These are phyloP conservation scores for Camponotus pennsylvanicus DNA, from an alignment of 1,140 invertebrate species.

Conservation along the genomic window DNA sequence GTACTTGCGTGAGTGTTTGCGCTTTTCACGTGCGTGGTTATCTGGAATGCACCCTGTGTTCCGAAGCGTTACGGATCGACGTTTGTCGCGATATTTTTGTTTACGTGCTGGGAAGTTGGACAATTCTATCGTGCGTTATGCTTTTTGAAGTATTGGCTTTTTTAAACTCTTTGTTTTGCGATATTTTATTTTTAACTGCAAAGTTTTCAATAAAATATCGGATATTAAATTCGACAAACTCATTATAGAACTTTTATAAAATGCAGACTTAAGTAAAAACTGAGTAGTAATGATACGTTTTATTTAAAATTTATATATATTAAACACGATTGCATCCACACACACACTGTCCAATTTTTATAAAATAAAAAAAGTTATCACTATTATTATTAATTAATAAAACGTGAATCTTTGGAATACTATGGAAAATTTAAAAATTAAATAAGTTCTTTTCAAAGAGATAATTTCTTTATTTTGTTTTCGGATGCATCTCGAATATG, in stretches of 20 bases:
- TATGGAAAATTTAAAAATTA: background rate
- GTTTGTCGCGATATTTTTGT: slow-evolving; percentile 61
- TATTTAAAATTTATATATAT: background rate
- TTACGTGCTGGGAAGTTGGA: slow-evolving; percentile 39
- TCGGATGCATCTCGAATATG: background rate
- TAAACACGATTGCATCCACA: background rate
- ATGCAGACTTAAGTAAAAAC: background rate
- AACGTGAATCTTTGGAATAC: background rate
- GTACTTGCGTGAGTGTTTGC: slow-evolving; percentile 44
- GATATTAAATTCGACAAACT: background rate
- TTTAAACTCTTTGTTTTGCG: slow-evolving; percentile 16
- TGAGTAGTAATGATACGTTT: background rate
- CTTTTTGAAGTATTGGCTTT: slow-evolving; percentile 48
- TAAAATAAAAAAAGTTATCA: background rate
- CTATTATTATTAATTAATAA: background rate
- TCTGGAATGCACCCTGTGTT: slow-evolving; percentile 55
- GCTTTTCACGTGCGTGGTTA: slow-evolving; percentile 53
- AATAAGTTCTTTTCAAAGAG: background rate
- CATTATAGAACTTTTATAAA: background rate
- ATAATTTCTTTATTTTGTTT: background rate
- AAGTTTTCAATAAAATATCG: slow-evolving; percentile 20
- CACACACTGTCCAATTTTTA: background rate
- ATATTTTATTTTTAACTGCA: slow-evolving; percentile 34
- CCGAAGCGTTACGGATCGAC: slow-evolving; percentile 19
- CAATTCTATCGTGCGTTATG: slow-evolving; percentile 51